A percentile compares a stretch with the other conserved stretches of the same genome.
These are phyloP conservation scores for Notarius lentiginosus DNA, from an alignment of 2,113 vertebrate genomes.

Conservation along the genomic window DNA sequence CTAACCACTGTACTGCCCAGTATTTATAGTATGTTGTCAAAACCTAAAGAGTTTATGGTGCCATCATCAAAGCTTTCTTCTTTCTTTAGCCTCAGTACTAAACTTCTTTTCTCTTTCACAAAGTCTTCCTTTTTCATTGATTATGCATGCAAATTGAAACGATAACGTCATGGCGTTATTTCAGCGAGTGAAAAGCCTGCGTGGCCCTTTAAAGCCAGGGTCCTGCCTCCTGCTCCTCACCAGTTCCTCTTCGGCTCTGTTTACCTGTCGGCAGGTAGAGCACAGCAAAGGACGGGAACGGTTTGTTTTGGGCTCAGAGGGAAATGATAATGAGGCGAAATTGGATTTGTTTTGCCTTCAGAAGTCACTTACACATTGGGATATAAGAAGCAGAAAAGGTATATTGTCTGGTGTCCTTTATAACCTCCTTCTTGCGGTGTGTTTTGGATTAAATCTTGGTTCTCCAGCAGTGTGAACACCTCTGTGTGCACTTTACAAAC, in stretches of 20 bases:
- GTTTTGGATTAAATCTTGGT: not conserved
- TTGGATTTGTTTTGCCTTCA: not conserved
- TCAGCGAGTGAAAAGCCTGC: not conserved
- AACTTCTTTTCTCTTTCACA: not conserved
- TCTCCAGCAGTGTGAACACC: not conserved
- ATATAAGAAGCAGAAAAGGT: not conserved
- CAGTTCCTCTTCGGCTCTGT: constrained; percentile 27
- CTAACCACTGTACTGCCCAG: too few species aligned
- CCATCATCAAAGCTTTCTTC: not conserved
- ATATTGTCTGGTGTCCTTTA: too few species aligned
- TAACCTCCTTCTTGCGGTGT: not conserved
- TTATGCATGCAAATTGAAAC: too few species aligned
- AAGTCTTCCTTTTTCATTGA: too few species aligned
- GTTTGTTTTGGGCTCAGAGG: not conserved
- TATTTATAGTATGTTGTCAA: not conserved
- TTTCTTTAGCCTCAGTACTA: too few species aligned
- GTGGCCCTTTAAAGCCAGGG: constrained; percentile 45
- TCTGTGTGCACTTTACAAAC: too few species aligned
- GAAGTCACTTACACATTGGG: not conserved
- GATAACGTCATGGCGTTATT: not conserved
- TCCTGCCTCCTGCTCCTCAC: constrained; percentile 11
- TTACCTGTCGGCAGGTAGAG: constrained; percentile 52
- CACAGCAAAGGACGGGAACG: not conserved
- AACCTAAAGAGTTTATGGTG: not conserved
- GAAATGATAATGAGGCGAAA: not conserved